phyloP scores from a whole-genome alignment of 2,888 invertebrate genomes.

The Uloborus plumipes region DNA sequence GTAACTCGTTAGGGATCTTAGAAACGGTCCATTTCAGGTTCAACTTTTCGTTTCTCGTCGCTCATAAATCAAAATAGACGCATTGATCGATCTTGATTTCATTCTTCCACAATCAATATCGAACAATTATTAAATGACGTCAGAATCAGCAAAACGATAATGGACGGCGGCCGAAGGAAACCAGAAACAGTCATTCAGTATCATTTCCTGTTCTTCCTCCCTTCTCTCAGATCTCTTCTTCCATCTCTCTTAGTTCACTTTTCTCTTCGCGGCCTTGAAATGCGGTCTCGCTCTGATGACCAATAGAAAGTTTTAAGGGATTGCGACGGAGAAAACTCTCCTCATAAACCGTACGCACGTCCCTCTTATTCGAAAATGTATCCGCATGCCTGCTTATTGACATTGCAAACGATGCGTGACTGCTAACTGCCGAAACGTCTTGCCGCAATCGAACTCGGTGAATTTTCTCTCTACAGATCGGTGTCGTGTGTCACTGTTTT shows the following conservation, averaged over 20 bases:
- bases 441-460: conserved; percentile 15
- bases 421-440: background rate
- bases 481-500: no score
- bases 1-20: no score
- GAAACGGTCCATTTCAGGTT: no score
- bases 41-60: no score
- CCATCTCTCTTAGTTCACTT: background rate
- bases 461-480: background rate
- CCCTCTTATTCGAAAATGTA: conserved; percentile 25
- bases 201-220: background rate
- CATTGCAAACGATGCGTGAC: conserved; percentile 48
- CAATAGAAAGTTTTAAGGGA: conserved; percentile 30
- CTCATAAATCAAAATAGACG: no score
- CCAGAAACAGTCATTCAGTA: no score
- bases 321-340: no score
- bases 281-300: conserved; percentile 39
- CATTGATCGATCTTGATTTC: no score
- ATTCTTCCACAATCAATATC: no score
- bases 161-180: no score
- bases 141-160: no score
- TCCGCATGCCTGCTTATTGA: conserved; percentile 51
- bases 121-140: no score
- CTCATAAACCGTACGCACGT: background rate
- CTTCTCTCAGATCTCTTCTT: conserved; percentile 3
- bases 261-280: conserved; percentile 43